A percentile compares a stretch with the other conserved stretches of the same genome.
These are phyloP conservation scores for Elymnias hypermnestra DNA, from an alignment of 1,140 invertebrate species.

Conservation along the genomic window DNA sequence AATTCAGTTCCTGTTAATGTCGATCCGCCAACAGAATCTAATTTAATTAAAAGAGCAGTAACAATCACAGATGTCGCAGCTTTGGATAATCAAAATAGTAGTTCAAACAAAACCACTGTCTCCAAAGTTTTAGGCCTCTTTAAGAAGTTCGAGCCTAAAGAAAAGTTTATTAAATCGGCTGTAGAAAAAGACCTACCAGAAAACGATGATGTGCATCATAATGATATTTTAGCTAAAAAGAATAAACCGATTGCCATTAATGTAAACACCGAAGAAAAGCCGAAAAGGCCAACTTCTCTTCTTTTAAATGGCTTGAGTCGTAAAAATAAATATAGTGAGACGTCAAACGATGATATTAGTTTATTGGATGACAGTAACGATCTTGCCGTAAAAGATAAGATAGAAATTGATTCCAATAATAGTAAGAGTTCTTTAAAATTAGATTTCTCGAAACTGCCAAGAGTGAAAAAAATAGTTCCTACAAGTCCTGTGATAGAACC, in stretches of 20 bases:
- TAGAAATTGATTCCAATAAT: slow-evolving; percentile 52
- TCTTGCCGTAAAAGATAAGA: slow-evolving; percentile 39
- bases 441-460: slow-evolving; percentile 80
- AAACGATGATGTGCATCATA: slow-evolving; percentile 16
- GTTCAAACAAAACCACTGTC: slow-evolving; percentile 77
- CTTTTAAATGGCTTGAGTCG: slow-evolving; percentile 67
- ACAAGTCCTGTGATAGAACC: slow-evolving; percentile 72
- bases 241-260: slow-evolving; percentile 19
- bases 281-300: slow-evolving; percentile 67
- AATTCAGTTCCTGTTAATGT: slow-evolving; percentile 78
- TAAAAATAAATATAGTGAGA: slow-evolving; percentile 55
- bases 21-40: slow-evolving; percentile 76
- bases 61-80: slow-evolving; percentile 81
- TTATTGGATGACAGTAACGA: slow-evolving; percentile 40
- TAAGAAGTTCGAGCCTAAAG: slow-evolving; percentile 79
- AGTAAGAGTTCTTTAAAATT: slow-evolving; percentile 79
- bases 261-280: slow-evolving; percentile 41
- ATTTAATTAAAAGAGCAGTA: slow-evolving; percentile 80
- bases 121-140: slow-evolving; percentile 83
- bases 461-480: slow-evolving; percentile 75
- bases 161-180: slow-evolving; percentile 38
- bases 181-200: slow-evolving; percentile 37
- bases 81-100: slow-evolving; percentile 50
- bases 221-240: slow-evolving; percentile 29
- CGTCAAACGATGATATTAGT: slow-evolving; percentile 48